phyloP scores from a whole-genome alignment of 2,888 invertebrate genomes.

The Cylindroiulus punctatus region DNA sequence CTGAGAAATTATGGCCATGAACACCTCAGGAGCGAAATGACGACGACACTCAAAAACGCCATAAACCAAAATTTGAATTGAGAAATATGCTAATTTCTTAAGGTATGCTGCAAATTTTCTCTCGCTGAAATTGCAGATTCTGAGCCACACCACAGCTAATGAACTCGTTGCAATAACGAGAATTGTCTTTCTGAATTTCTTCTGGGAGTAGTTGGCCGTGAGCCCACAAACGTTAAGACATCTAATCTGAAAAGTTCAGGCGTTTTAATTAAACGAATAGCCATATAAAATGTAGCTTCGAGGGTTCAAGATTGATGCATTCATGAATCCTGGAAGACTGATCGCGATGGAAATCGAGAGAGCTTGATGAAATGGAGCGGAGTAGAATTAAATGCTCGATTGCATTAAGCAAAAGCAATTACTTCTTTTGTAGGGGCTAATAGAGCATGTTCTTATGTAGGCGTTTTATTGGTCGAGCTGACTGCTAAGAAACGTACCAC shows the following conservation, averaged over 20 bases:
- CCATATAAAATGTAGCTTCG: not conserved
- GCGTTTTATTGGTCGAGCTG: not conserved
- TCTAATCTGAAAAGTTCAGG: not conserved
- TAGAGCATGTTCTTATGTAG: conserved; percentile 32
- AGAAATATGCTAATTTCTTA: too few species aligned
- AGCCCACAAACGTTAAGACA: not conserved
- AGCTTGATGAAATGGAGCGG: conserved; percentile 41
- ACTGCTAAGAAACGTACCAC: not conserved
- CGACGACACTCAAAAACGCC: not conserved
- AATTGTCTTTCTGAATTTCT: too few species aligned
- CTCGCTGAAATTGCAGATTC: too few species aligned
- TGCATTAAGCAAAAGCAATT: conserved; percentile 45
- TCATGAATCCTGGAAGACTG: conserved; percentile 19
- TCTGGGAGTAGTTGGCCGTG: not conserved
- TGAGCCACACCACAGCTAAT: too few species aligned
- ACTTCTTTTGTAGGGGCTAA: conserved; percentile 33
- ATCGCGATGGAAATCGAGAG: not conserved
- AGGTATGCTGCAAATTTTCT: too few species aligned
- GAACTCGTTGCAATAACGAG: too few species aligned
- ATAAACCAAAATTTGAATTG: too few species aligned
- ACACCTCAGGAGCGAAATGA: not conserved
- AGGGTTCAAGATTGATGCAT: conserved; percentile 21
- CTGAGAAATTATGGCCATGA: not conserved
- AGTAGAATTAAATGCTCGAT: conserved; percentile 33
- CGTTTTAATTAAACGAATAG: conserved; percentile 39